These are phyloP conservation scores for Peromyscus nudipes DNA, from an alignment of 2,797 vertebrate species.

Conservation along the genomic window DNA sequence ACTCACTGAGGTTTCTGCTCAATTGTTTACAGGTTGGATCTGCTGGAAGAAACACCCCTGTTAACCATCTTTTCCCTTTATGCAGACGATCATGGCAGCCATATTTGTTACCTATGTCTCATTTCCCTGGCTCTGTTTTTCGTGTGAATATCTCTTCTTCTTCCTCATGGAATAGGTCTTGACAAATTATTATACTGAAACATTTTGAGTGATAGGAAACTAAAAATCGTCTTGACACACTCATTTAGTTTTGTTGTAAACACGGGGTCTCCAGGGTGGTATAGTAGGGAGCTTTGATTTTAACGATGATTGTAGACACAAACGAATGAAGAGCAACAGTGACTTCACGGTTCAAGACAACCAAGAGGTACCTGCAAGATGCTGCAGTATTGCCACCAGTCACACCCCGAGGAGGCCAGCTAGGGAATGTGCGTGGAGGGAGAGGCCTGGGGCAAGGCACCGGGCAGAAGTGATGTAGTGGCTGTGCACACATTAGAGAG, in stretches of 20 bases:
- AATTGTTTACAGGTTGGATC: background rate
- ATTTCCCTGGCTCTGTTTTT: background rate
- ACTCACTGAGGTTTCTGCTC: background rate
- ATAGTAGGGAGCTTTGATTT: background rate
- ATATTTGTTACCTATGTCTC: background rate
- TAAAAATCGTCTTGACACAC: background rate
- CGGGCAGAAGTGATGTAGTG: rapidly evolving
- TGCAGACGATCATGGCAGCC: background rate
- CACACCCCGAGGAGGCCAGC: background rate
- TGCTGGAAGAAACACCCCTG: background rate
- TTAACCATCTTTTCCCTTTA: constrained; percentile 11
- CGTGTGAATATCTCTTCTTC: constrained; percentile 25
- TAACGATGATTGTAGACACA: background rate
- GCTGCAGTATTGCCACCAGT: background rate
- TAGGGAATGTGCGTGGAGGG: background rate
- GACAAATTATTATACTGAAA: background rate
- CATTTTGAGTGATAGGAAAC: background rate
- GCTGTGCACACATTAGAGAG: background rate
- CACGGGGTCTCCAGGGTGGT: background rate
- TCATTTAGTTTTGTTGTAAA: background rate
- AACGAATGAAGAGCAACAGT: background rate
- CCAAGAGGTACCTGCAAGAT: background rate
- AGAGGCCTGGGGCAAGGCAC: too few relatives aligned
- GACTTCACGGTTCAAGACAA: background rate
- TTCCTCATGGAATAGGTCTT: background rate